These are phyloP conservation scores for Dryoscopus gambensis DNA, from an alignment of 2,113 vertebrate species.

Conservation along the genomic window DNA sequence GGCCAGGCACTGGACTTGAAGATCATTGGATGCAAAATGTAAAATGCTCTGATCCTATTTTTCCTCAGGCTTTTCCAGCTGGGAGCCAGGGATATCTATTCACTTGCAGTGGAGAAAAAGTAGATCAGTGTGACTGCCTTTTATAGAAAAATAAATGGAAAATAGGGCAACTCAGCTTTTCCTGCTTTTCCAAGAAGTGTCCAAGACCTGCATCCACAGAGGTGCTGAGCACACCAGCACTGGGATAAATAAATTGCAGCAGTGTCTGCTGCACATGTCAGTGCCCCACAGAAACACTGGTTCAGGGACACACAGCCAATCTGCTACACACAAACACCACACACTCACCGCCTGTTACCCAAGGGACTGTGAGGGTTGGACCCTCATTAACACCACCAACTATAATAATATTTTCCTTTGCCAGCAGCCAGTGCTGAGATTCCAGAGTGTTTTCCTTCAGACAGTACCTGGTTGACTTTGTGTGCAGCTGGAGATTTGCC, in stretches of 20 bases:
- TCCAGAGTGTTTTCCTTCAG: not conserved
- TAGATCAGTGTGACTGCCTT: not conserved
- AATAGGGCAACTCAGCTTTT: not conserved
- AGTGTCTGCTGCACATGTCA: not conserved
- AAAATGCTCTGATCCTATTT: not conserved
- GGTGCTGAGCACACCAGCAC: not conserved
- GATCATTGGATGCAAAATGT: not conserved
- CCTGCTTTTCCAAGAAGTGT: not conserved
- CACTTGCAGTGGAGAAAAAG: not conserved
- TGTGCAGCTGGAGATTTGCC: not conserved
- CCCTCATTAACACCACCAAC: not conserved
- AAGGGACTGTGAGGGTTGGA: not conserved
- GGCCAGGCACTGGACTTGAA: not conserved
- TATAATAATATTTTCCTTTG: not conserved
- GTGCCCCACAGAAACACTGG: not conserved
- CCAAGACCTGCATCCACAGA: not conserved
- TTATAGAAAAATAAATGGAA: not conserved
- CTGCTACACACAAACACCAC: not conserved
- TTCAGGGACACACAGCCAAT: not conserved
- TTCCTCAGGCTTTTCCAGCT: not conserved
- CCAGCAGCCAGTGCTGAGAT: not conserved
- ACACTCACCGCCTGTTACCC: rapidly evolving
- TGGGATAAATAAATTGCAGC: not conserved
- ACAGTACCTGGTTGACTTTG: not conserved
- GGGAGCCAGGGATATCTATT: not conserved